Evolutionary conservation across 2,113 vertebrate species (phyloP).

Genomic region (Ceyx cyanopectus): DNA sequence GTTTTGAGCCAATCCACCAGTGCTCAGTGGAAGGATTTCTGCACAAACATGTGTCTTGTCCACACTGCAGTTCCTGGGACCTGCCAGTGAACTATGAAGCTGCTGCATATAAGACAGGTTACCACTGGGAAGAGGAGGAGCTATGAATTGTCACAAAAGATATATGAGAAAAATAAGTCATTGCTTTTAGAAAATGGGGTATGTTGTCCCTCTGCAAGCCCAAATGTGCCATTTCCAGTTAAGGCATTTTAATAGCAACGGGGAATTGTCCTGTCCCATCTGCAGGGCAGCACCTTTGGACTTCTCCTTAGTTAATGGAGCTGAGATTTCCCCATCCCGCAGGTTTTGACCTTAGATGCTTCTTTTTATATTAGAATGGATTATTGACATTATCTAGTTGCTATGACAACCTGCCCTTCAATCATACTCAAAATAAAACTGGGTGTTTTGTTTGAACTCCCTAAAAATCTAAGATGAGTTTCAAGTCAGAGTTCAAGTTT

Average conservation of each 20-base stretch:
- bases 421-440: no score
- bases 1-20: rapidly evolving
- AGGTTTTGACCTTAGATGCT: no score
- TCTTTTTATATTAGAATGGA: no score
- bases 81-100: neutral
- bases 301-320: conserved; percentile 53
- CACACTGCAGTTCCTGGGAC: neutral
- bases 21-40: neutral
- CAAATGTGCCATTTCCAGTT: neutral
- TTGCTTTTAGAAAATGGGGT: conserved; percentile 3
- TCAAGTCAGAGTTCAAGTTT: no score
- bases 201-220: conserved; percentile 19
- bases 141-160: neutral
- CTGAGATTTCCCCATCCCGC: conserved; percentile 59
- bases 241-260: conserved; percentile 56
- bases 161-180: neutral
- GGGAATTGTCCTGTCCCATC: conserved; percentile 48
- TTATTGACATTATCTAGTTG: no score
- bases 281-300: conserved; percentile 47
- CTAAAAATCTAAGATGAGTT: no score
- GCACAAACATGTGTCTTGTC: neutral
- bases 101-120: neutral
- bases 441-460: no score
- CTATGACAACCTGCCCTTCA: no score
- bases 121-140: neutral